These are phyloP conservation scores for Bombus superbus DNA, from an alignment of 1,140 invertebrate genomes.

Conservation along the genomic window DNA sequence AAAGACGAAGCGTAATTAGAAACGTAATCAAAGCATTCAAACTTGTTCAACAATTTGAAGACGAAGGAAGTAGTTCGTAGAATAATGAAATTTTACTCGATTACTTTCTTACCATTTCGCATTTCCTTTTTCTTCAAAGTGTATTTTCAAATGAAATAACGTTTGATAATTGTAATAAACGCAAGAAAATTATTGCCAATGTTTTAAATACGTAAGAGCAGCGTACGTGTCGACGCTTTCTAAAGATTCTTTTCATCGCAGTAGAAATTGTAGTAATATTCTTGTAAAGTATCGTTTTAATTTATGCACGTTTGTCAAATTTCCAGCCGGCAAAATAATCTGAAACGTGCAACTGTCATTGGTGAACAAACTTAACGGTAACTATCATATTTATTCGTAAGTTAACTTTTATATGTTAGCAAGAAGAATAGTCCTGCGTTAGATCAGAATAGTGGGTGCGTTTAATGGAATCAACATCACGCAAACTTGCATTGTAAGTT, in stretches of 20 bases:
- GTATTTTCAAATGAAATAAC: neutral
- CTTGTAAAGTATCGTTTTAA: neutral
- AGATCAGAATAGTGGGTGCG: neutral
- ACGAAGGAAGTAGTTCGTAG: neutral
- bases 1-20: constrained; percentile 26
- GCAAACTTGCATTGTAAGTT: neutral
- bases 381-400: neutral
- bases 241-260: neutral
- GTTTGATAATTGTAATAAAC: neutral
- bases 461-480: neutral
- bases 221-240: neutral
- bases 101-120: neutral
- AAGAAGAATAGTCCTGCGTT: neutral
- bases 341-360: neutral
- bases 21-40: constrained; percentile 25
- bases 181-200: neutral
- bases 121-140: neutral
- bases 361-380: neutral
- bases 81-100: neutral
- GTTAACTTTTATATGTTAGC: neutral
- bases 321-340: neutral
- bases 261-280: neutral
- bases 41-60: neutral
- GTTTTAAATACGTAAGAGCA: neutral
- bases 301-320: neutral